Evolutionary conservation across 2,888 invertebrate species (phyloP), one percentile per base, ranked within the genome.

Genomic region (Aelia acuminata): DNA sequence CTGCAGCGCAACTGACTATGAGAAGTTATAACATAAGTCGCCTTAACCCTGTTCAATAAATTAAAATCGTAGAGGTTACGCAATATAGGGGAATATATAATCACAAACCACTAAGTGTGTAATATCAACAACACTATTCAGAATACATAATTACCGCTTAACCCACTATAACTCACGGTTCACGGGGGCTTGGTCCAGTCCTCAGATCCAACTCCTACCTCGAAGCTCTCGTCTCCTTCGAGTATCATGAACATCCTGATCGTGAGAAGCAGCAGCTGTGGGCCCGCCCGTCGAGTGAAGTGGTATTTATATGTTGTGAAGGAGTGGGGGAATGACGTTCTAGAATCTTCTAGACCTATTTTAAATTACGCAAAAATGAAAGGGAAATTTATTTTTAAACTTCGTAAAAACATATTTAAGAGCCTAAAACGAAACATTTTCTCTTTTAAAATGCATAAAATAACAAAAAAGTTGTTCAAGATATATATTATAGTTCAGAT

Each of bases 81-180:
- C 10, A 43, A 80, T 22, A 39, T 39, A 39, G 20, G 20, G 39
- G 10, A 39, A 75, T 43, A 80, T 22, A 43, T 80, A 80, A 43
- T 20, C n/a, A 22, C 10, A n/a, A 80, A 18, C 22, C 3, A 18
- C 22, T n/a, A 43, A 1, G 39, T 39, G 13, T 26, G n/a, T 26
- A 13, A 57, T 26, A 57, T 26, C 57, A 57, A 11, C n/a, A n/a
- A n/a, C n/a, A n/a, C n/a, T n/a, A n/a, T 5, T 31, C 31, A 63
- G 31, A 18, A 63, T 35, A 63, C 63, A 63, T 63, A 43, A 80
- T 80, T 80, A 80, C 80, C 80, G 80, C 80, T 80, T 80, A 80
- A 80, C 80, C 80, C 43, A 31, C 80, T 80, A 80, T 13, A 43
- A 80, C 80, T 80, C 80, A 80, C 80, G 80, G 43, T 80, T 43